Percentiles rank a stretch among this genome's conserved stretches.
Evolutionary conservation across 2,113 vertebrate species (phyloP).

Genomic region (Azemiops feae): DNA sequence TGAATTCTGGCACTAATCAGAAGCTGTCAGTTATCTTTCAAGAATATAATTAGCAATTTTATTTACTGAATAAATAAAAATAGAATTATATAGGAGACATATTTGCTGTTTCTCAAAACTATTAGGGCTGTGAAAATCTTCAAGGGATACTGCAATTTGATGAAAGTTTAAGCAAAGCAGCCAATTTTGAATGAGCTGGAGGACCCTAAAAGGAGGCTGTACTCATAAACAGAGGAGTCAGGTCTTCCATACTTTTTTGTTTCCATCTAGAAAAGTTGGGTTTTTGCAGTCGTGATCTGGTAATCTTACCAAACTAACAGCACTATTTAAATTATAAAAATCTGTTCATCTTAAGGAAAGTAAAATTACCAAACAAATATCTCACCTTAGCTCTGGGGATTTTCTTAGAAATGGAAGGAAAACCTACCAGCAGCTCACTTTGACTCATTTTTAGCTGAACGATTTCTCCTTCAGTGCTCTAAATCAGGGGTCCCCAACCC

Average conservation of each 20-base stretch:
- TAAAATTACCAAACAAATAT: neutral
- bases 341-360: slow-evolving; percentile 21
- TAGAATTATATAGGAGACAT: neutral
- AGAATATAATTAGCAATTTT: neutral
- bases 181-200: neutral
- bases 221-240: neutral
- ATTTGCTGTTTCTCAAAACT: slow-evolving; percentile 11
- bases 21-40: slow-evolving; percentile 43
- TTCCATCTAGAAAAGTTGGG: neutral
- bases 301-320: slow-evolving; percentile 29
- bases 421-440: neutral
- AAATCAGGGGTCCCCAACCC: neutral
- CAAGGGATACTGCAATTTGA: neutral
- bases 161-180: neutral
- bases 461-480: neutral
- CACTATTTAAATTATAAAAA: slow-evolving; percentile 51
- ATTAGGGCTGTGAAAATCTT: neutral
- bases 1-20: slow-evolving; percentile 40
- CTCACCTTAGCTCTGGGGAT: neutral
- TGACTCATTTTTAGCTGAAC: neutral
- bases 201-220: neutral
- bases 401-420: neutral
- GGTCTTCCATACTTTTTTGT: neutral
- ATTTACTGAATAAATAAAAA: neutral
- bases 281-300: neutral